phyloP scores from a whole-genome alignment of 2,113 vertebrate species.

The Xiphophorus hellerii region DNA sequence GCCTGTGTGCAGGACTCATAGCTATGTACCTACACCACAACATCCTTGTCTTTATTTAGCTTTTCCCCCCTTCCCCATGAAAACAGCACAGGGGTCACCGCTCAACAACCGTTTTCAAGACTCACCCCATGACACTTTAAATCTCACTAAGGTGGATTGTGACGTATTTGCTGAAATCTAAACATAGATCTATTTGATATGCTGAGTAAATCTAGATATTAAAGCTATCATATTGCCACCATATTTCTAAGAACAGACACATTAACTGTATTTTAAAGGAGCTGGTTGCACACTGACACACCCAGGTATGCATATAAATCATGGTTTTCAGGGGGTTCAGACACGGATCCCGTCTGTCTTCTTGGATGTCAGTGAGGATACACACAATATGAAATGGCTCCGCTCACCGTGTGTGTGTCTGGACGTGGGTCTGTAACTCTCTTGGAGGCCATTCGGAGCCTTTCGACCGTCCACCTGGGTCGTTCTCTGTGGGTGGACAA shows the following conservation, averaged over 20 bases:
- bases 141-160: constrained; percentile 22
- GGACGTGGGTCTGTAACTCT: constrained; percentile 26
- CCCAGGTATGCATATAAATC: constrained; percentile 34
- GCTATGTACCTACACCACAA: constrained; percentile 56
- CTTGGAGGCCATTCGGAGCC: constrained; percentile 34
- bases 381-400: constrained; percentile 28
- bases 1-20: constrained; percentile 57
- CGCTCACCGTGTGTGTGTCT: constrained; percentile 53
- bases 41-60: constrained; percentile 71
- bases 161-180: constrained; percentile 24
- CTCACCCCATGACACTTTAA: constrained; percentile 44
- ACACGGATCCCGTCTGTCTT: constrained; percentile 3
- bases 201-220: neutral
- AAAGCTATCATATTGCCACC: neutral
- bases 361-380: constrained; percentile 17
- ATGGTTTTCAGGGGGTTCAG: constrained; percentile 20
- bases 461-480: constrained; percentile 37
- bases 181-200: constrained; percentile 22
- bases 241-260: constrained; percentile 14
- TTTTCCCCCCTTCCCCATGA: constrained; percentile 39
- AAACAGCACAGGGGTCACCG: constrained; percentile 31
- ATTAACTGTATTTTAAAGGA: constrained; percentile 5
- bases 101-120: constrained; percentile 38
- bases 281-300: constrained; percentile 10
- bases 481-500: constrained; percentile 44